Conservation (phyloP, 2,113 vertebrate species). For the Progne subis region DNA sequence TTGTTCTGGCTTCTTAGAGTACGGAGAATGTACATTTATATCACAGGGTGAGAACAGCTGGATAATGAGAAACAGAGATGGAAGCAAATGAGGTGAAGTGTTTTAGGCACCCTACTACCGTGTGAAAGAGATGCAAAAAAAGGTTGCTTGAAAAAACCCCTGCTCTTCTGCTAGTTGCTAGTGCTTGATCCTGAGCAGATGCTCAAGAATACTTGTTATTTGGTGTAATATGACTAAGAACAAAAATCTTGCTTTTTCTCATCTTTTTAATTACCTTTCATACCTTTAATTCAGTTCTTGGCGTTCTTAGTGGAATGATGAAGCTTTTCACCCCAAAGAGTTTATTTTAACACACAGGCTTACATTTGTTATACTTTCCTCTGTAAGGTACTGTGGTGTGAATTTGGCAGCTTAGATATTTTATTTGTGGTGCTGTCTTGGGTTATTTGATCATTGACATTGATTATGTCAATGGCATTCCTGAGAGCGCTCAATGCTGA, state of each 20-base stretch:
- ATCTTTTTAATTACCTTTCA: not conserved
- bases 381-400: not conserved
- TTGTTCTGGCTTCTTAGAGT: not conserved
- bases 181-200: not conserved
- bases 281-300: not conserved
- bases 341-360: not conserved
- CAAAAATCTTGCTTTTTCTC: not conserved
- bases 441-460: not conserved
- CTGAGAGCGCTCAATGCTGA: not conserved
- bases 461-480: not conserved
- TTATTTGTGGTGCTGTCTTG: not conserved
- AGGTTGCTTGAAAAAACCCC: fast-evolving
- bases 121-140: not conserved
- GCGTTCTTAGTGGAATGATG: not conserved
- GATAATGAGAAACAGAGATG: not conserved
- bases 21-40: not conserved
- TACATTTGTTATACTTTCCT: not conserved
- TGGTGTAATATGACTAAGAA: not conserved
- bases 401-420: not conserved
- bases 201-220: not conserved
- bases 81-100: not conserved
- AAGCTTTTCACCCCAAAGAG: no score
- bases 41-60: not conserved
- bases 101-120: not conserved
- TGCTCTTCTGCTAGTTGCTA: not conserved